These are phyloP conservation scores for Fragum fragum DNA, from an alignment of 2,888 invertebrate species.

Conservation along the genomic window DNA sequence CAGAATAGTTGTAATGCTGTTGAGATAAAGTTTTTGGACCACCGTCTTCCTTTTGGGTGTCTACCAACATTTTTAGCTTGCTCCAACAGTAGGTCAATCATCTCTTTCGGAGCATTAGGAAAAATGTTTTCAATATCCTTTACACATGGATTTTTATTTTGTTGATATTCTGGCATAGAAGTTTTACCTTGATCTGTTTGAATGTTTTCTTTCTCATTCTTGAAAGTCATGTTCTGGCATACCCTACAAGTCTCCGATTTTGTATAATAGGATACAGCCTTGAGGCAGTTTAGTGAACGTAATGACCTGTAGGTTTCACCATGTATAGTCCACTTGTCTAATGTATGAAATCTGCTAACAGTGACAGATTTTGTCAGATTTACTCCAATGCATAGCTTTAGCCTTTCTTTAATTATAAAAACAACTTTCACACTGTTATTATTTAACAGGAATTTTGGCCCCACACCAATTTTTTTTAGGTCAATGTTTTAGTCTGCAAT, in stretches of 20 bases:
- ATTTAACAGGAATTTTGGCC: no score
- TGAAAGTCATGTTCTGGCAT: slow-evolving; percentile 18
- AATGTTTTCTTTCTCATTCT: neutral
- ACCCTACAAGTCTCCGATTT: neutral
- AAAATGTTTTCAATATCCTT: neutral
- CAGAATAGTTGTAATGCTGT: neutral
- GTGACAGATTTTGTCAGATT: neutral
- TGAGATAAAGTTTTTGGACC: neutral
- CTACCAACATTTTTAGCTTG: slow-evolving; percentile 25
- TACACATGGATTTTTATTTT: neutral
- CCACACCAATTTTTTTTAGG: no score
- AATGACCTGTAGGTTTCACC: neutral
- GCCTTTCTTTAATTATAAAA: neutral
- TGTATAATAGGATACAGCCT: neutral
- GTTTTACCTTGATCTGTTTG: no score
- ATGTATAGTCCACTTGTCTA: neutral
- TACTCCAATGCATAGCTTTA: neutral
- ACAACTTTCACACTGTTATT: slow-evolving; percentile 5
- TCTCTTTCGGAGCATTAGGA: slow-evolving; percentile 22
- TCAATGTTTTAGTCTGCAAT: no score
- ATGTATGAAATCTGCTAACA: neutral
- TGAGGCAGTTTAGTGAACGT: neutral
- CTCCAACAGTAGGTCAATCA: neutral
- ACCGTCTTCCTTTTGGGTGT: slow-evolving; percentile 8
- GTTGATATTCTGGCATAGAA: neutral